Percentiles rank a stretch among this genome's conserved stretches.
Evolutionary conservation across 2,888 invertebrate species (phyloP).

Genomic region (Rhingia rostrata): DNA sequence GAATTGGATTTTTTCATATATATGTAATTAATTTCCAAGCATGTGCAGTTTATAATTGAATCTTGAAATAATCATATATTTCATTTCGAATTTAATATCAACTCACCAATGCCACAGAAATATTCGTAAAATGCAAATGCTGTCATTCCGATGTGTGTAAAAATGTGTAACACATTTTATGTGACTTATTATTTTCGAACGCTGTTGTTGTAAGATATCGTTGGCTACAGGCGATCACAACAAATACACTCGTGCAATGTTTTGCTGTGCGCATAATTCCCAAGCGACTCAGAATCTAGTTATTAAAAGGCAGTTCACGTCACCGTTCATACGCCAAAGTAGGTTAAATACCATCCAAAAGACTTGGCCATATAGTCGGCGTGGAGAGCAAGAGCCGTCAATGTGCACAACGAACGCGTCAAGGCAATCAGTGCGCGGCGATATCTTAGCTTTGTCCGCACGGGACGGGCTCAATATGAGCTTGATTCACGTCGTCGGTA

Average conservation of each 20-base stretch:
- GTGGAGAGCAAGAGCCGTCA: slow-evolving; percentile 24
- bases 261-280: slow-evolving; percentile 46
- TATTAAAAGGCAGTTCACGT: slow-evolving; percentile 68
- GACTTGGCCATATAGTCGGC: slow-evolving; percentile 44
- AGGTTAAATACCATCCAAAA: slow-evolving; percentile 71
- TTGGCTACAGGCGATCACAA: background rate
- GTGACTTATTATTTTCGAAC: slow-evolving; percentile 11
- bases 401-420: slow-evolving; percentile 46
- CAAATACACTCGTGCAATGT: slow-evolving; percentile 11
- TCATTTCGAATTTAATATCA: background rate
- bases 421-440: slow-evolving; percentile 60
- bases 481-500: slow-evolving; percentile 27
- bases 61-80: slow-evolving; percentile 8
- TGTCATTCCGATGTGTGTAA: slow-evolving; percentile 27
- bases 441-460: slow-evolving; percentile 42
- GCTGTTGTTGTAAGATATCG: slow-evolving; percentile 1
- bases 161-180: slow-evolving; percentile 47
- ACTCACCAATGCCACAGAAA: slow-evolving; percentile 3
- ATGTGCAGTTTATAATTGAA: slow-evolving; percentile 13
- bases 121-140: slow-evolving; percentile 61
- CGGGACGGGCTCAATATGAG: slow-evolving; percentile 2
- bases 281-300: slow-evolving; percentile 54
- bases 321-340: slow-evolving; percentile 61
- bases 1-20: background rate
- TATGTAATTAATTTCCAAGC: slow-evolving; percentile 27